Evolutionary conservation across 1,140 invertebrate genomes (phyloP), one percentile per base, ranked within the genome.

Genomic region (Pollicipes pollicipes): DNA sequence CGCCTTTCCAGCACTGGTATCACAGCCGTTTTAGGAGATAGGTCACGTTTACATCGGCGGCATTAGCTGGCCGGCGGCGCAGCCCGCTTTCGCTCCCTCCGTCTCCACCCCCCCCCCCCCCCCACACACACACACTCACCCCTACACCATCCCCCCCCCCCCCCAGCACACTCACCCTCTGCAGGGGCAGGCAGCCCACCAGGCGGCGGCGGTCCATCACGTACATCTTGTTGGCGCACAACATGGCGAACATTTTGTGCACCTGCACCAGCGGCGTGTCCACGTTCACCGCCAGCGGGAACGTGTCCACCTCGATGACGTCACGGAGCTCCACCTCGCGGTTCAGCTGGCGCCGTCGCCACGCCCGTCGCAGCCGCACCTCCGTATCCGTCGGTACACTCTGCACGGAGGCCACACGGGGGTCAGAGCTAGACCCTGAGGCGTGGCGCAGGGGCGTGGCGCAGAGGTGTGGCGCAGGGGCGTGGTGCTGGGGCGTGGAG

Each of bases 231-330:
- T 66, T 66, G 64, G 64, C 64, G 28, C 64, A 66, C 64, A 66
- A n/a, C 64, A 66, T 66, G 64, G n/a, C 27, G 28, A 66, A 66
- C 64, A 66, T 66, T 24, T 66, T 66, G 64, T 66, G 64, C 3
- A 66, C 27, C 64, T 66, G 64, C n/a, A 29, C 64, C 28, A 66
- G n/a, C 1, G 27, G n/a, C 64, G 64, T 66, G 64, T 66, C 64
- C 3, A 66, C 28, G 64, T 66, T 66, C 24, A 66, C 64, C n/a
- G 64, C n/a, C 64, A 66, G 64, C n/a, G 64, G 64, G 28, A 66
- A 66, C 28, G 64, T 4, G 28, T 66, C 64, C 3, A 66, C 27
- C 64, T 28, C 64, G 16, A 66, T 66, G 10, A 29, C n/a, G 3
- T 66, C 27, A 29, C 27, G 64, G 24, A 66, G 27, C 27, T 66